Base-by-base conservation (phyloP, 2,797 vertebrate species). In the Anguilla pacifica region DNA sequence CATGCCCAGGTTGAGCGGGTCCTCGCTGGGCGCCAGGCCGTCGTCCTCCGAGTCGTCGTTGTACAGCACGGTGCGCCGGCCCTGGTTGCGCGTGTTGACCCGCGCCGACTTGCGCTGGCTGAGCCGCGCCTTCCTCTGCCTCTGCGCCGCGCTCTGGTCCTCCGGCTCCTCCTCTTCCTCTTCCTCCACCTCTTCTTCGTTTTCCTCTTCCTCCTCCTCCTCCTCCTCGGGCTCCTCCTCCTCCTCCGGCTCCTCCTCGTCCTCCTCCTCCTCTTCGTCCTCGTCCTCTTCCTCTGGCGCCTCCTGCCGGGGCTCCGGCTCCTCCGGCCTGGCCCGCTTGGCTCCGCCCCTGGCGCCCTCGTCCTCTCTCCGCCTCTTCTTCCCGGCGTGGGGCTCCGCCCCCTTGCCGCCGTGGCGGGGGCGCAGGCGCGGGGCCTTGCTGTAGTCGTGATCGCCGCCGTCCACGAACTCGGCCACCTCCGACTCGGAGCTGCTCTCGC, bases 401-500 rank as follows among this genome's bases (percentile, higher is more conserved):
- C 92, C 93, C 85, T 94, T 94, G 1, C 86, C 88, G 0, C 89
- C 90, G 74, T 91, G 88, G 28, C 46, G 67, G 79, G 94, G 95
- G 28, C 96, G 96, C 51, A 95, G 95, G 89, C 97, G 95, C 86
- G 97, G 96, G 0, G 97, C 97, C 95, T 98, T 99, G 95, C 97
- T 99, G 95, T 99, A 99, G 95, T 99, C 98, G 4, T 99, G 98
- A 90, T 99, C 98, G 0, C 98, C 98, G 1, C 98, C 98, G 0
- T 99, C 98, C 25, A 97, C 94, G 43, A 97, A 99, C 93, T 97
- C 96, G 93, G 97, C 97, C 94, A 95, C 93, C 85, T 99, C 98
- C 0, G 96, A 97, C 35, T 97, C 95, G 0, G 96, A 96, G 87
- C 95, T 95, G 87, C 96, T 96, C 43, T 96, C 96, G 0, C 97